Conservation (phyloP, 2,113 vertebrate species). For the Emberiza fucata region DNA sequence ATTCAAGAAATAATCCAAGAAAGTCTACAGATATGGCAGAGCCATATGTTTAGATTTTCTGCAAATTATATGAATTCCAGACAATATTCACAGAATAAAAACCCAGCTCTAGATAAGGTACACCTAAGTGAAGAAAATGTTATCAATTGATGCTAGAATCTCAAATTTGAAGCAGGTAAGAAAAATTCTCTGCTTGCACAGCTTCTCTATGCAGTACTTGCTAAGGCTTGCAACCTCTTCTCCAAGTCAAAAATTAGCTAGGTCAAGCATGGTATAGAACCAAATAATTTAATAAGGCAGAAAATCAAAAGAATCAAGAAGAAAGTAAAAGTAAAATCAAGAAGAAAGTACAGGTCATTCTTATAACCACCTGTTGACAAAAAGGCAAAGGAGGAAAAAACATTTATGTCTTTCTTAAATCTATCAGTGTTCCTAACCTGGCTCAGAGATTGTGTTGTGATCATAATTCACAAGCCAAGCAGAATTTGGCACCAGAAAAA, state of each 20-base stretch:
- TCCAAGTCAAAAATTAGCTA: neutral
- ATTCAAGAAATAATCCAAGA: neutral
- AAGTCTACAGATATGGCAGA: neutral
- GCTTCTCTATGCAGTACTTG: neutral
- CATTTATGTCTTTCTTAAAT: neutral
- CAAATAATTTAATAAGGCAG: neutral
- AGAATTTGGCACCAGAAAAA: neutral
- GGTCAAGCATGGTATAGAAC: neutral
- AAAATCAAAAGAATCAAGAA: neutral
- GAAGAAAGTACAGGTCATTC: neutral
- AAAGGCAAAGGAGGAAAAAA: neutral
- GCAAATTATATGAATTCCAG: neutral
- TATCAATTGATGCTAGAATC: neutral
- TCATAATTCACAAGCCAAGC: neutral
- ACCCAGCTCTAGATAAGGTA: neutral
- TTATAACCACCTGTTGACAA: neutral
- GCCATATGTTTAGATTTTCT: neutral
- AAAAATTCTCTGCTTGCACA: neutral
- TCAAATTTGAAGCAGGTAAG: neutral
- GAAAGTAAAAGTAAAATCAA: neutral
- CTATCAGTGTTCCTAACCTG: neutral
- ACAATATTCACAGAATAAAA: neutral
- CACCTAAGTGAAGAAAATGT: neutral
- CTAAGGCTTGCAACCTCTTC: slow-evolving; percentile 1
- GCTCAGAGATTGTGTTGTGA: neutral